Conservation (phyloP, 2,888 invertebrate genomes). For the Mycalesis mineus region DNA sequence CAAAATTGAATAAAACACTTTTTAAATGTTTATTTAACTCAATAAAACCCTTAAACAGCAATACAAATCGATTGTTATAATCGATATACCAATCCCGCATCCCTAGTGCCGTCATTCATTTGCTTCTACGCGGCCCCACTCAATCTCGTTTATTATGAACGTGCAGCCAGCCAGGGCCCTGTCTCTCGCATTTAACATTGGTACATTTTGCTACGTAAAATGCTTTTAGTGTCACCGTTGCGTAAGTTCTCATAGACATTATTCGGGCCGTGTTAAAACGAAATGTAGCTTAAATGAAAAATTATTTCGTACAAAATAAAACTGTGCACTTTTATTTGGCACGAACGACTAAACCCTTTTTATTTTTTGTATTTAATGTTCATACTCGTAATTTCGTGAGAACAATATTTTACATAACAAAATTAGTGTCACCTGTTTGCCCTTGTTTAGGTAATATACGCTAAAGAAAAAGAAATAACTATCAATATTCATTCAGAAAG, state of each 20-base stretch:
- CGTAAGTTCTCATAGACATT: conserved; percentile 39
- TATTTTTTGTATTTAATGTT: no score
- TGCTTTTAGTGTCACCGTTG: conserved; percentile 55
- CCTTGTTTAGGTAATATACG: no score
- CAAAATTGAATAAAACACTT: no score
- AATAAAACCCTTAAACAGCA: no score
- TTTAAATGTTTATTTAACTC: no score
- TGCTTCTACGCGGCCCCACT: conserved; percentile 67
- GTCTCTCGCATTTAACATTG: conserved; percentile 62
- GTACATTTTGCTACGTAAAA: conserved; percentile 58
- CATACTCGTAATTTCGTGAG: no score
- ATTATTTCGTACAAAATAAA: conserved; percentile 14
- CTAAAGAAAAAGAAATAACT: no score
- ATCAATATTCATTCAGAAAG: no score
- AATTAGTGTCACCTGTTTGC: no score
- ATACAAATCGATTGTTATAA: not conserved
- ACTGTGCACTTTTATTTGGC: conserved; percentile 8
- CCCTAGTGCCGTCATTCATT: conserved; percentile 65
- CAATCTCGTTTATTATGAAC: conserved; percentile 75
- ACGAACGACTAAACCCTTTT: no score
- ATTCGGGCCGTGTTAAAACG: conserved; percentile 19
- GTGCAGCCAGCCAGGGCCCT: conserved; percentile 54
- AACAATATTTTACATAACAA: no score
- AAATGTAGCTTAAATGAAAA: conserved; percentile 19
- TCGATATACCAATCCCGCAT: conserved; percentile 31